Conservation (phyloP, 2,797 vertebrate species). For the Sebastes nivosus region DNA sequence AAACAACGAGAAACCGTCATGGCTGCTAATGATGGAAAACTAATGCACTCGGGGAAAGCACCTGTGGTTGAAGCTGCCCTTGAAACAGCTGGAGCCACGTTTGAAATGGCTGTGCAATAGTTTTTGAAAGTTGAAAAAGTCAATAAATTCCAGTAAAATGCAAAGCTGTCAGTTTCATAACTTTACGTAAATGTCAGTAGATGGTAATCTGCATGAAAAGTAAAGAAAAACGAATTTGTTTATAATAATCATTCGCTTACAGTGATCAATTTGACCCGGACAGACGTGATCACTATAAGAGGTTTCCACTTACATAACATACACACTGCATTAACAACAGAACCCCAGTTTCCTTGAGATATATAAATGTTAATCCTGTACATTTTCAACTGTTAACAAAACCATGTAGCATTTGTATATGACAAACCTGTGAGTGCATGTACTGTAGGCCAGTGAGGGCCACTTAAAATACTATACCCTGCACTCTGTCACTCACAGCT, state of each 20-base stretch:
- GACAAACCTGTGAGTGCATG: slow-evolving; percentile 3
- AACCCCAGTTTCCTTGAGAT: background rate
- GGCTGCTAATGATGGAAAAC: background rate
- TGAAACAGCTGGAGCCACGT: background rate
- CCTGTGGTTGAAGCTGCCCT: background rate
- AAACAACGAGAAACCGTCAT: background rate
- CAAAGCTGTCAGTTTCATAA: background rate
- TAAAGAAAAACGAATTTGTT: background rate
- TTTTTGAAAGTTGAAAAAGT: background rate
- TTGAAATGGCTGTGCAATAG: background rate
- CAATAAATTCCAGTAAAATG: background rate
- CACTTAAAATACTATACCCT: slow-evolving; percentile 31
- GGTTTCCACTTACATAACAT: background rate
- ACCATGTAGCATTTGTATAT: background rate
- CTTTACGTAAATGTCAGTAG: background rate
- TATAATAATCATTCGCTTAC: background rate
- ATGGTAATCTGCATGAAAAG: background rate
- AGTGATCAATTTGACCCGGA: background rate
- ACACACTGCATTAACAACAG: background rate
- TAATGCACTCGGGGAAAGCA: background rate
- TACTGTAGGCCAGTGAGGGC: background rate
- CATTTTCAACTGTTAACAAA: background rate
- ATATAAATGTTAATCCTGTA: background rate
- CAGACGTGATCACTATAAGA: background rate
- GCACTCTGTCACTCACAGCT: slow-evolving; percentile 76